Base-by-base conservation (phyloP, 2,888 invertebrate species). In the Dicranocentrus wangi region DNA sequence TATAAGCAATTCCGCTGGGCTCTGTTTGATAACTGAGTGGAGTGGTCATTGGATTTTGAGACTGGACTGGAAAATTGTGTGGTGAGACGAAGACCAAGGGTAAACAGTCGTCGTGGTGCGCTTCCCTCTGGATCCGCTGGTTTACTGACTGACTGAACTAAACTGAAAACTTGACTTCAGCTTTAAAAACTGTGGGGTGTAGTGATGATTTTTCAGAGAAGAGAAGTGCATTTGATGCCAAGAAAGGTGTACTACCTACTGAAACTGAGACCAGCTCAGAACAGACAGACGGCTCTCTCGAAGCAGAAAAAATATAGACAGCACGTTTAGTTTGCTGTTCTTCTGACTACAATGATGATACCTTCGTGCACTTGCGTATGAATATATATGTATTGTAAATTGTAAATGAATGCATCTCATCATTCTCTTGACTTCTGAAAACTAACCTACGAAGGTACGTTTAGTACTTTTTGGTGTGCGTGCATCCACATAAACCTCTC, bases 81-180 rank as follows among this genome's bases (percentile, higher is more conserved):
- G 32, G 1, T n/a, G 19, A 28, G 32, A 61, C 17, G n/a, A 13
- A 63, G 10, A 65, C 10, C 23, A 23, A 43, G 28, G 23, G 39
- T 63, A n/a, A 28, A 19, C 15, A 19, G 42, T 17, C 25, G 58
- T 5, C 19, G 58, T 5, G 15, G 25, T 58, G 58, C 10, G 58
- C 58, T 23, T 43, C 15, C 47, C 68, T 43, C 25, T 39, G 23
- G 63, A 79, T 65, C 58, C 58, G 78, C 55, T 65, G 65, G 55
- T 79, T 71, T 79, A 66, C 66, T 79, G 78, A 79, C 78, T 71
- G 76, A 60, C 69, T 76, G 55, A 79, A 70, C 70, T 58, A 42
- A 79, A 70, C 65, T 71, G 78, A 53, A 79, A 61, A 63, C 28
- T 51, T 60, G 47, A 28, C 65, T 32, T 69, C 8, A n/a, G 25